Percentiles rank a stretch among this genome's conserved stretches.
Conservation (phyloP, 30 jellyfish, hydroid and myxozoan species). For the Aurelia aurita region DNA sequence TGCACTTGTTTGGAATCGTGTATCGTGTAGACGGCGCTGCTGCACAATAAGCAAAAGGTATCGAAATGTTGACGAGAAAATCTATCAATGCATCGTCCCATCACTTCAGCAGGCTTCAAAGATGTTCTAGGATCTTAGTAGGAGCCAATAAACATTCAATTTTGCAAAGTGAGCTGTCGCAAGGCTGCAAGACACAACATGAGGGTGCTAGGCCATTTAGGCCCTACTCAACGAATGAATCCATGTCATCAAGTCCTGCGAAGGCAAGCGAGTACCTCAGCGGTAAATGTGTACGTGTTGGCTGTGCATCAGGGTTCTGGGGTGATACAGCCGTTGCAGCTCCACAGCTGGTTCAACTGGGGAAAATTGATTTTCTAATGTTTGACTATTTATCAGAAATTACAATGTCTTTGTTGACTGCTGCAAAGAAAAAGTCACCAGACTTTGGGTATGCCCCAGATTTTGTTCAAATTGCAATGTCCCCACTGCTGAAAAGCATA, state of each 20-base stretch:
- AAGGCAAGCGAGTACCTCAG: slow-evolving; percentile 11
- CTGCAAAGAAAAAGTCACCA: slow-evolving; percentile 76
- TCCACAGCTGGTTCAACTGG: slow-evolving; percentile 89
- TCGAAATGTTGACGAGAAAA: no score
- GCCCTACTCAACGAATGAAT: no score
- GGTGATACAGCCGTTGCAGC: slow-evolving; percentile 95
- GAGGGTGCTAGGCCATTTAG: not conserved
- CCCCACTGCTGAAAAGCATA: slow-evolving; percentile 77
- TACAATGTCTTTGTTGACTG: slow-evolving; percentile 87
- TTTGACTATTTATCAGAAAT: slow-evolving; percentile 92
- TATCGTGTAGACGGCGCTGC: no score
- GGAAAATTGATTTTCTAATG: slow-evolving; percentile 78
- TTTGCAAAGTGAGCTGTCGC: no score
- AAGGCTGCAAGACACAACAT: no score
- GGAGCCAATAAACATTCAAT: no score
- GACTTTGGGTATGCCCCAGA: slow-evolving; percentile 90
- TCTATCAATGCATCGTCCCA: no score
- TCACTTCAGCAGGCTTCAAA: no score
- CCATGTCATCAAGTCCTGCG: not conserved
- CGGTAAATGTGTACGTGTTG: slow-evolving; percentile 71
- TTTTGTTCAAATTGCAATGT: slow-evolving; percentile 80
- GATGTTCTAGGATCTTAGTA: no score
- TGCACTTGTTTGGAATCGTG: no score
- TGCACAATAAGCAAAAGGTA: no score
- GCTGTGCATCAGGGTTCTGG: slow-evolving; percentile 98